Evolutionary conservation across 2,797 vertebrate species (phyloP).

Genomic region (Myotis vivesi): DNA sequence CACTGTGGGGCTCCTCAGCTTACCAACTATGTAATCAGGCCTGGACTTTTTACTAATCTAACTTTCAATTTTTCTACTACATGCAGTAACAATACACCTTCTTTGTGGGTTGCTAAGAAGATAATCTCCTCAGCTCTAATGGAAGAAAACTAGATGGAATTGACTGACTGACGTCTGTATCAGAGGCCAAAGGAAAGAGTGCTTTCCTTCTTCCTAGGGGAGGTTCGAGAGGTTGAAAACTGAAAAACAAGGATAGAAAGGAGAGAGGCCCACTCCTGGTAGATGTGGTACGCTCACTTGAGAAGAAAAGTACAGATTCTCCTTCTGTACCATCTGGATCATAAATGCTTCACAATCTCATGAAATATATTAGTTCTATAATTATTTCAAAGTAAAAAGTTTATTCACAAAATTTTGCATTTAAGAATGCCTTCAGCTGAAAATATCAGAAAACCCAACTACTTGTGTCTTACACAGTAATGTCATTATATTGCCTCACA

Average conservation of each 20-base stretch:
- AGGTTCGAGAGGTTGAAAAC: background rate
- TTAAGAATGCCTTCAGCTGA: background rate
- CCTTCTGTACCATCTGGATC: background rate
- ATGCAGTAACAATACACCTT: background rate
- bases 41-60: background rate
- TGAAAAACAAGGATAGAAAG: background rate
- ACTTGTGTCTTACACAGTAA: background rate
- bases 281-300: fast-evolving
- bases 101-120: background rate
- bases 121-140: background rate
- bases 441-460: constrained; percentile 9
- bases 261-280: background rate
- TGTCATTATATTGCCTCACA: background rate
- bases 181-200: background rate
- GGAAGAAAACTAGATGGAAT: background rate
- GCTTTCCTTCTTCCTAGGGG: background rate
- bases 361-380: background rate
- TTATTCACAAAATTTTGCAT: background rate
- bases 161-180: background rate
- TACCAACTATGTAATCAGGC: background rate
- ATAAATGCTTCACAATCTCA: background rate
- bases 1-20: background rate
- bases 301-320: background rate
- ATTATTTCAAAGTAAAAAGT: constrained; percentile 13
- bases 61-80: background rate